Base-by-base conservation (phyloP, 2,113 vertebrate species). In the Phalacrocorax aristotelis region DNA sequence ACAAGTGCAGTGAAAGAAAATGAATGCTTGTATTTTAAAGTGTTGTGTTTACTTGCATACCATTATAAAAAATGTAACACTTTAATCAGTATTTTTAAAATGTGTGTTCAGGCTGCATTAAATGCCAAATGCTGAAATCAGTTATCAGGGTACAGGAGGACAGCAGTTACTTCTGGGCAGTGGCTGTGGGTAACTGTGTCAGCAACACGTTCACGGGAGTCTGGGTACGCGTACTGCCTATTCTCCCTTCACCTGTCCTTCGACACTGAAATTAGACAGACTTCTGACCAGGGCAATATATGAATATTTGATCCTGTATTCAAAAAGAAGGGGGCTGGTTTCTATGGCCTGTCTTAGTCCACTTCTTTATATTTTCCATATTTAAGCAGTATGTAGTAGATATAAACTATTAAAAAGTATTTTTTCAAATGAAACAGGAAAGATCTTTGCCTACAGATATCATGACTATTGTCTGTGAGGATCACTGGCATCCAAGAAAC, bases 161-260 rank as follows among this genome's bases (percentile, higher is more conserved):
- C 6, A 89, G 26, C 11, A 25, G 40, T 25, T 48, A 12, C 30
- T 86, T n/a, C 65, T 65, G 40, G 44, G 29, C 27, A 34, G 30
- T 36, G 25, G 7, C 44, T 68, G 16, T 17, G 13, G 26, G 11
- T 22, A 68, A 40, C 54, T 40, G 38, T 0, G 0, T 30, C 49
- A 70, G 18, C 27, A 60, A 25, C 13, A 13, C 0, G 0, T 36
- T 38, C 7, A 30, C 3, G 4, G 8, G 12, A 60, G 13, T 34
- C 14, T n/a, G 65, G 30, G 4, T 65, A 13, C 36, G 4, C 11
- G 9, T 12, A 3, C 17, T 83, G 29, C 44, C 9, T 11, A 1
- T 38, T 52, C 57, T 64, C 15, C 11, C 29, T 58, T 61, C 36
- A 19, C 38, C 17, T 71, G 44, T 72, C 4, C 20, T 60, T 23